Percentiles rank a stretch among this genome's conserved stretches.
Conservation (phyloP, 2,797 vertebrate genomes). For the Pipistrellus pipistrellus region DNA sequence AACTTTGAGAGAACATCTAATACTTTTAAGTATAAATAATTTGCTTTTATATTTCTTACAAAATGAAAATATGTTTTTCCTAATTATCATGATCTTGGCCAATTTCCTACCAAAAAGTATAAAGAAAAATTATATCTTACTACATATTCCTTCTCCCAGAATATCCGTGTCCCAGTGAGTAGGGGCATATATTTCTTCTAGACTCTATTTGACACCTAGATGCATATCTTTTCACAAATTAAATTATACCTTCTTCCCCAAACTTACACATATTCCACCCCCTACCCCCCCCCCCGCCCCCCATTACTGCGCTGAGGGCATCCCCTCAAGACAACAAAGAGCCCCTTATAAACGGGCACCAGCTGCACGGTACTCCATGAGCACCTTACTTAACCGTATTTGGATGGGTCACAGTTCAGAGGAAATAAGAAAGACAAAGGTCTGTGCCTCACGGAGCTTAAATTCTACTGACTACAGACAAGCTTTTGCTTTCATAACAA, state of each 20-base stretch:
- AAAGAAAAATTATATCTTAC: background rate
- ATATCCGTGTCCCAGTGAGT: too few relatives aligned
- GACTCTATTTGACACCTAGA: background rate
- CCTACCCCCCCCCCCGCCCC: too few relatives aligned
- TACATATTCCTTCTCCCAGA: background rate
- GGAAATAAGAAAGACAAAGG: background rate
- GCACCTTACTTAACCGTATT: background rate
- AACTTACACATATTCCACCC: background rate
- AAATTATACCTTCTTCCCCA: background rate
- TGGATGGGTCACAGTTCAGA: background rate
- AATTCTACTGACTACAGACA: background rate
- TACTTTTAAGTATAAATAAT: background rate
- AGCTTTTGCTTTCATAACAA: background rate
- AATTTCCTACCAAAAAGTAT: background rate
- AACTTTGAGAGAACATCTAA: background rate
- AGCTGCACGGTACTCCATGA: background rate
- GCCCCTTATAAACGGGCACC: background rate
- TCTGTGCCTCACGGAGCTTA: background rate
- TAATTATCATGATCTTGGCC: background rate
- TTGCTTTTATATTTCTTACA: background rate
- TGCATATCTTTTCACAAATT: background rate
- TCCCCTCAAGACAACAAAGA: background rate
- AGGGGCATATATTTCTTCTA: background rate
- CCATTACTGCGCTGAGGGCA: background rate
- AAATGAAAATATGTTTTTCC: background rate